Base-by-base conservation (phyloP, 64 coral and sea anemone genomes). In the Cladopsammia gracilis region DNA sequence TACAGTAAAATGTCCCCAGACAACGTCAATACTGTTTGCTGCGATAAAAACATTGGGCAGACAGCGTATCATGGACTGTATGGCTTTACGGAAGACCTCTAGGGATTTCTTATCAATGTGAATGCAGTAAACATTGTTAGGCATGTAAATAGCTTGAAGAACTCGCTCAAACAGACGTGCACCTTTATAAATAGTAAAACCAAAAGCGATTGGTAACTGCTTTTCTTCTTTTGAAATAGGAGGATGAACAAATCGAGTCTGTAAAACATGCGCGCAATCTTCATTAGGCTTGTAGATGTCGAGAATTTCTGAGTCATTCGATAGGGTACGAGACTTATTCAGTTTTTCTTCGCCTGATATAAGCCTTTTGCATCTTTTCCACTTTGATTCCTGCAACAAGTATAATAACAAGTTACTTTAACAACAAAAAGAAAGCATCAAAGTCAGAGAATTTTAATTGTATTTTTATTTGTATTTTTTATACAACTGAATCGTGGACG, bases 11-110 rank as follows among this genome's bases (percentile, higher is more conserved):
- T 89, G 12, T 46, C 87, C 87, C 87, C 87, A 89, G 25, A 48
- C 23, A 43, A 89, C 87, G 51, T 89, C 62, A 20, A 74, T 5
- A 14, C 50, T 57, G 8, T 89, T 89, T 47, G 20, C 14, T 61
- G 87, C 72, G 12, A 89, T 64, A 89, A 89, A 76, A 59, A 89
- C 87, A 47, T 89, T 89, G 6, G 87, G 87, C 3, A 89, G 73
- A 62, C 87, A 89, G 14, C 57, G 56, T 44, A 78, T 78, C 25
- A 78, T 89, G 14, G 50, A 25, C 52, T 58, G 6, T 60, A 89
- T 25, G 22, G 87, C 73, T 58, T 43, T 34, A 48, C 64, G 62
- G 62, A 89, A 89, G 8, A 61, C 47, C 14, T 61, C 18, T 61
- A 52, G 0, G 11, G 87, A 76, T 89, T 89, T 75, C 50, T 19